Conservation (phyloP, 2,888 invertebrate genomes). For the Drosophila algonquin region DNA sequence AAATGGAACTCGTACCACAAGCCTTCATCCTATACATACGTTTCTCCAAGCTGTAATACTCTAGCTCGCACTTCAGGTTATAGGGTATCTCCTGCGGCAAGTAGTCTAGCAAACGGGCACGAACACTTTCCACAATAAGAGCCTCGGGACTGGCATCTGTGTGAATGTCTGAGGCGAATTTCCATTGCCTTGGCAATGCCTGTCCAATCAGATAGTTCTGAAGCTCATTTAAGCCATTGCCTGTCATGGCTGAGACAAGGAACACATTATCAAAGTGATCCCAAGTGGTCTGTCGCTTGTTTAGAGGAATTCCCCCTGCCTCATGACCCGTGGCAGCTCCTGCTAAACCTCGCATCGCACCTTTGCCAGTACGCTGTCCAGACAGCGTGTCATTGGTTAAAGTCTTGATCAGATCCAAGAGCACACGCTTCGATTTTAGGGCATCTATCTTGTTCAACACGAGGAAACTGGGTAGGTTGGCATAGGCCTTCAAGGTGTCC, state of each 20-base stretch:
- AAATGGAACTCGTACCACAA: background rate
- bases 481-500: slow-evolving; percentile 87
- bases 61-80: slow-evolving; percentile 87
- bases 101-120: slow-evolving; percentile 93
- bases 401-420: slow-evolving; percentile 89
- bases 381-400: slow-evolving; percentile 87
- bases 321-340: background rate
- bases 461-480: slow-evolving; percentile 88
- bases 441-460: slow-evolving; percentile 95
- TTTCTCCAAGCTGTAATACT: slow-evolving; percentile 87
- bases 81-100: slow-evolving; percentile 95
- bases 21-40: slow-evolving; percentile 76
- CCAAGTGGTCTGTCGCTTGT: slow-evolving; percentile 85
- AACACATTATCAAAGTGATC: slow-evolving; percentile 94
- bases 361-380: slow-evolving; percentile 63
- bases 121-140: slow-evolving; percentile 90
- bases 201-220: slow-evolving; percentile 81
- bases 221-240: slow-evolving; percentile 89
- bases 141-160: slow-evolving; percentile 90
- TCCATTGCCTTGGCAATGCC: slow-evolving; percentile 88
- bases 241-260: slow-evolving; percentile 93
- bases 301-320: slow-evolving; percentile 39
- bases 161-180: slow-evolving; percentile 87
- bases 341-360: background rate
- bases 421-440: slow-evolving; percentile 88